A percentile compares a stretch with the other conserved stretches of the same genome.
These are phyloP conservation scores for Patella caerulea DNA, from an alignment of 2,888 invertebrate species.

Conservation along the genomic window DNA sequence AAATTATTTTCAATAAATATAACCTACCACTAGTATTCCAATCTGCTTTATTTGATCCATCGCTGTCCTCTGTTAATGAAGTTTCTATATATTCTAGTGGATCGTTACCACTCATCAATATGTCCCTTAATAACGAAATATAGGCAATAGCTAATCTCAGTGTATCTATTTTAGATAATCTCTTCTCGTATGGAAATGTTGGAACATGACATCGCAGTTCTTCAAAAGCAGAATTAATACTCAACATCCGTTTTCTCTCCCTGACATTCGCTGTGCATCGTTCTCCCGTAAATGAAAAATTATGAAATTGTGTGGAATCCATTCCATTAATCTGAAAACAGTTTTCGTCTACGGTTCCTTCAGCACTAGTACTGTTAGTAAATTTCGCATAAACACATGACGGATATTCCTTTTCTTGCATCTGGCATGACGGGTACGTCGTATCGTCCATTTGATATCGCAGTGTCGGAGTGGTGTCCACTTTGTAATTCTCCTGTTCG, in stretches of 20 bases:
- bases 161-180: slow-evolving; percentile 98
- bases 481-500: neutral
- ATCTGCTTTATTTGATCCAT: slow-evolving; percentile 73
- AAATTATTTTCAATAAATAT: neutral
- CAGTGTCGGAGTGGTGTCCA: neutral
- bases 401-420: neutral
- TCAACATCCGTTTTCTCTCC: slow-evolving; percentile 97
- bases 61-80: neutral
- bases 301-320: neutral
- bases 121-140: slow-evolving; percentile 84
- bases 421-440: neutral
- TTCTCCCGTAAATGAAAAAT: slow-evolving; percentile 67
- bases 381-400: neutral
- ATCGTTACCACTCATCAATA: slow-evolving; percentile 86
- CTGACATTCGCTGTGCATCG: slow-evolving; percentile 93
- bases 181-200: slow-evolving; percentile 98
- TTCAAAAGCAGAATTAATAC: slow-evolving; percentile 93
- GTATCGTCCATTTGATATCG: neutral
- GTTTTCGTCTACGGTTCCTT: neutral
- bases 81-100: slow-evolving; percentile 89
- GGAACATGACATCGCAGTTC: slow-evolving; percentile 97
- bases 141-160: slow-evolving; percentile 96
- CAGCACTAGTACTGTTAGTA: neutral
- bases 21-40: slow-evolving; percentile 95
- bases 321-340: neutral